phyloP scores from a whole-genome alignment of 2,113 vertebrate genomes.

The Aleadryas rufinucha region DNA sequence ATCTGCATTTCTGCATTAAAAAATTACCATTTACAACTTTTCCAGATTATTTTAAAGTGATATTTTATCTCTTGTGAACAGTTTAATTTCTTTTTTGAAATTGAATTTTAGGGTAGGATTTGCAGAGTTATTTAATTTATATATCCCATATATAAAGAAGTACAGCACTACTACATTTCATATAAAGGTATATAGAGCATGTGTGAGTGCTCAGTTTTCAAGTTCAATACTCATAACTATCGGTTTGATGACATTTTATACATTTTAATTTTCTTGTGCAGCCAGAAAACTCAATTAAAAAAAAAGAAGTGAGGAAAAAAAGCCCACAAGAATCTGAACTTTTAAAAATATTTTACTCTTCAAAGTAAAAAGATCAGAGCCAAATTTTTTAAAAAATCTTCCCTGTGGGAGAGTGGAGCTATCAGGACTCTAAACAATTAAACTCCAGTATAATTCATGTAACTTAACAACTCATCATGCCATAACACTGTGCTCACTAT shows the following conservation, averaged over 20 bases:
- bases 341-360: neutral
- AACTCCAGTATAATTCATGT: neutral
- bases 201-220: neutral
- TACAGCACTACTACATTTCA: neutral
- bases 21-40: neutral
- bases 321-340: neutral
- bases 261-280: neutral
- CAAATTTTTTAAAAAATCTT: neutral
- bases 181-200: neutral
- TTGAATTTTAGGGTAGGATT: neutral
- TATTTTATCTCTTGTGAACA: neutral
- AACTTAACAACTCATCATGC: neutral
- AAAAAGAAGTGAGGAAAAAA: neutral
- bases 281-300: neutral
- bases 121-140: neutral
- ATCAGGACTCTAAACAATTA: neutral
- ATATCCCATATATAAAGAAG: neutral
- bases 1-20: neutral
- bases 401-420: neutral
- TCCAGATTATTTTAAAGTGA: neutral
- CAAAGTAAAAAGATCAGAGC: neutral
- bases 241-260: neutral
- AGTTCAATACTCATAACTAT: neutral
- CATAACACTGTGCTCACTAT: neutral
- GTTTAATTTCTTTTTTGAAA: neutral